Percentiles rank a stretch among this genome's conserved stretches.
phyloP scores from a whole-genome alignment of 1,140 invertebrate genomes.

The Lucilia sericata region DNA sequence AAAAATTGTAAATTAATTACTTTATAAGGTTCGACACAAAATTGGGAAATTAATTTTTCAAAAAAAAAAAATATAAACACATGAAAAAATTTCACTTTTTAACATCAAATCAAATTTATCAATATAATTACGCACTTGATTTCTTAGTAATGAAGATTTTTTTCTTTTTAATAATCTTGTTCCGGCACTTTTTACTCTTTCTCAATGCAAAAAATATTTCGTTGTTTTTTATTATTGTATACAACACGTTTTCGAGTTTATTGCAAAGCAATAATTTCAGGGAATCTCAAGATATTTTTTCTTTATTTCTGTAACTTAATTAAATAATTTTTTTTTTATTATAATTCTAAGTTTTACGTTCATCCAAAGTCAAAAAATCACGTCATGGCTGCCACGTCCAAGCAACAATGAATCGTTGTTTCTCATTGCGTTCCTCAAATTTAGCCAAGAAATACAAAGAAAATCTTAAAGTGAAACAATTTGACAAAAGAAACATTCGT shows the following conservation, averaged over 20 bases:
- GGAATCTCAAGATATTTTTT: conserved; percentile 3
- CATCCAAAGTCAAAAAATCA: conserved; percentile 63
- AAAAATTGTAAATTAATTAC: neutral
- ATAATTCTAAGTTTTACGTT: conserved; percentile 38
- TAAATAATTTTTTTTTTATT: conserved; percentile 12
- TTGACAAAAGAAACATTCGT: conserved; percentile 31
- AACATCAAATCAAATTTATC: neutral
- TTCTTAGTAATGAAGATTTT: conserved; percentile 7
- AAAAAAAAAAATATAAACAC: neutral
- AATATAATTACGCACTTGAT: conserved; percentile 38
- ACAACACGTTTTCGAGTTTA: conserved; percentile 43
- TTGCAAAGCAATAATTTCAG: conserved; percentile 43
- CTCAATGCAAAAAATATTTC: conserved; percentile 18
- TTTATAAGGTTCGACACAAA: conserved; percentile 8
- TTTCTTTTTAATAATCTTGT: conserved; percentile 10
- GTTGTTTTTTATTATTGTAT: conserved; percentile 28
- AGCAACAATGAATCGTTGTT: conserved; percentile 67
- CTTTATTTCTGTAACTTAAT: neutral
- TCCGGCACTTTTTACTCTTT: conserved; percentile 24
- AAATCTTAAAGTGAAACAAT: neutral
- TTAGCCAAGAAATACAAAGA: conserved; percentile 27
- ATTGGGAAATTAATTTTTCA: conserved; percentile 8
- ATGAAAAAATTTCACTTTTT: neutral
- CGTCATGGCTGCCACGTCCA: conserved; percentile 68
- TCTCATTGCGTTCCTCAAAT: conserved; percentile 45